A percentile compares a stretch with the other conserved stretches of the same genome.
These are phyloP conservation scores for Coelopa frigida DNA, from an alignment of 1,140 invertebrate genomes.

Conservation along the genomic window DNA sequence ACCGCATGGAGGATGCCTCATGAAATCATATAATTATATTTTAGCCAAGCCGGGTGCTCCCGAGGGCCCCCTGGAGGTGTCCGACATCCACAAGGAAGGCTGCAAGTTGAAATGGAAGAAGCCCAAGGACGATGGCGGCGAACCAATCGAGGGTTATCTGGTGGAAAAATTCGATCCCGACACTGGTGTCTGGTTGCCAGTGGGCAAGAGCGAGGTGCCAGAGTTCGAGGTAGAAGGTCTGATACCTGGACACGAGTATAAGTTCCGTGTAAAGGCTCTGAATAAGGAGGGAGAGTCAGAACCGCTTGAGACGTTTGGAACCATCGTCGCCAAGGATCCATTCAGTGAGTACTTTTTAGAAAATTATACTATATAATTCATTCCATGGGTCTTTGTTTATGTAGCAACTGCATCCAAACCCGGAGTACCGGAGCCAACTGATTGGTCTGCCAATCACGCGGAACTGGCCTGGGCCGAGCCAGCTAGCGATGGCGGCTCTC, in stretches of 20 bases:
- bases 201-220: conserved; percentile 70
- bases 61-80: conserved; percentile 92
- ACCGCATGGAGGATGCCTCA: neutral
- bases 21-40: conserved; percentile 19
- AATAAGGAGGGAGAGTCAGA: conserved; percentile 97
- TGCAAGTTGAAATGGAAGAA: conserved; percentile 96
- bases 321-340: conserved; percentile 94
- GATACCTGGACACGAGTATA: conserved; percentile 91
- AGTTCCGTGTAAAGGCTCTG: conserved; percentile 94
- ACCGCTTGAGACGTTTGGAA: conserved; percentile 85
- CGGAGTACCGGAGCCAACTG: conserved; percentile 75
- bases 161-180: conserved; percentile 94
- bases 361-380: neutral
- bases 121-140: conserved; percentile 95
- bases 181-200: conserved; percentile 82
- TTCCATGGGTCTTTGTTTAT: conserved; percentile 5
- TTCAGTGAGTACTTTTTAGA: conserved; percentile 51
- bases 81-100: conserved; percentile 88
- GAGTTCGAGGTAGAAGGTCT: conserved; percentile 84
- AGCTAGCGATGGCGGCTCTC: conserved; percentile 79
- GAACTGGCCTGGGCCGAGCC: conserved; percentile 81
- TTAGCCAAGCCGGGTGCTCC: conserved; percentile 85
- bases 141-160: conserved; percentile 88
- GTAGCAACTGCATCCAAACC: conserved; percentile 69
- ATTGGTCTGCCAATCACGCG: conserved; percentile 87